phyloP scores from a whole-genome alignment of 2,113 vertebrate species.

The Lophius piscatorius region DNA sequence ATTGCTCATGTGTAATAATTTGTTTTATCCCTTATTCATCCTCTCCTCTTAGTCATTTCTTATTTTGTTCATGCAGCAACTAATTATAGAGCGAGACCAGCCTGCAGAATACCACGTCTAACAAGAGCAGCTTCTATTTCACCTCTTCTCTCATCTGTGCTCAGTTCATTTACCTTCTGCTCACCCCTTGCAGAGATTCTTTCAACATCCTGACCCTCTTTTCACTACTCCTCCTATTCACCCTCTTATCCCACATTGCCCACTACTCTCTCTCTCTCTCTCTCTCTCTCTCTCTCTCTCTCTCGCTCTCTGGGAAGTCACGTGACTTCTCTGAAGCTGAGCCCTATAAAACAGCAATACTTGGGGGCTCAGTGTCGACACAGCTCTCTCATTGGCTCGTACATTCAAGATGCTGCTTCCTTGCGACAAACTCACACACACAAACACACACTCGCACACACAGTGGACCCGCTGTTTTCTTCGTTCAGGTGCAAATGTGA shows the following conservation, averaged over 20 bases:
- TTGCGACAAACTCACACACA: slow-evolving; percentile 15
- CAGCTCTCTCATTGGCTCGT: slow-evolving; percentile 63
- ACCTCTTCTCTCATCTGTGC: slow-evolving; percentile 9
- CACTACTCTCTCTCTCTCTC: slow-evolving; percentile 37
- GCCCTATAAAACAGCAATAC: slow-evolving; percentile 81
- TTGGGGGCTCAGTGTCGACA: slow-evolving; percentile 71
- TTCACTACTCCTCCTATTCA: slow-evolving; percentile 39
- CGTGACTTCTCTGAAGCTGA: slow-evolving; percentile 84
- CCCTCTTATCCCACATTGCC: slow-evolving; percentile 46
- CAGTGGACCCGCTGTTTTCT: slow-evolving; percentile 57
- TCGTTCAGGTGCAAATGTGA: slow-evolving; percentile 55
- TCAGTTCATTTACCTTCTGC: slow-evolving; percentile 50
- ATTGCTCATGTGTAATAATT: slow-evolving; percentile 37
- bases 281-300: slow-evolving; percentile 47
- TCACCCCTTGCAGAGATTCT: slow-evolving; percentile 48
- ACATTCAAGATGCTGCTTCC: slow-evolving; percentile 32
- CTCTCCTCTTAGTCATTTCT: slow-evolving; percentile 45
- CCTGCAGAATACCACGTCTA: slow-evolving; percentile 32
- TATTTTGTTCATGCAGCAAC: slow-evolving; percentile 57
- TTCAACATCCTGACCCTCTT: slow-evolving; percentile 62
- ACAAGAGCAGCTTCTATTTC: slow-evolving; percentile 29
- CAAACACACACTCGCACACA: slow-evolving; percentile 16
- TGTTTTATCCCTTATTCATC: slow-evolving; percentile 48
- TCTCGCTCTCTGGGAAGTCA: slow-evolving; percentile 80
- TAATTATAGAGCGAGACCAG: slow-evolving; percentile 48